Evolutionary conservation across 2,888 invertebrate genomes (phyloP).

Genomic region (Platycnemis pennipes): DNA sequence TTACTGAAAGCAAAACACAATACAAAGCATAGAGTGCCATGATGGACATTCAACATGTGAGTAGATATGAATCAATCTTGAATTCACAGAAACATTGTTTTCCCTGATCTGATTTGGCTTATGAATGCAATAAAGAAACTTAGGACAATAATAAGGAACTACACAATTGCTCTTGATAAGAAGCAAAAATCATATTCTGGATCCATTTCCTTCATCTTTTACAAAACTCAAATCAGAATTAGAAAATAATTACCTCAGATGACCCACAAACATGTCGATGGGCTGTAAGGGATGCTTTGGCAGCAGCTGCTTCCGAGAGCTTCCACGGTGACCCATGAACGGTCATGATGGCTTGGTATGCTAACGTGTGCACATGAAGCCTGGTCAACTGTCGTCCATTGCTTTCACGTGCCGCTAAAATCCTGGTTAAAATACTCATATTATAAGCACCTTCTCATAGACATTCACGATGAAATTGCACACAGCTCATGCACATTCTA

Average conservation of each 20-base stretch:
- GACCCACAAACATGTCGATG: conserved; percentile 91
- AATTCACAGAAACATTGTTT: no score
- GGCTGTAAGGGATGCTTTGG: conserved; percentile 91
- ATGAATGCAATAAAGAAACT: no score
- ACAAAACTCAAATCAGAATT: no score
- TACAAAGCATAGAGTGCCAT: no score
- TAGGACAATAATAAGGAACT: no score
- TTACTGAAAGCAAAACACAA: no score
- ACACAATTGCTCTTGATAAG: no score
- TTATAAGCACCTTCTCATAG: background rate
- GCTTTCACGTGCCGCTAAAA: background rate
- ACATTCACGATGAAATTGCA: background rate
- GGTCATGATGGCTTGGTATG: conserved; percentile 91
- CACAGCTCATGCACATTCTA: background rate
- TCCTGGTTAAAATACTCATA: background rate
- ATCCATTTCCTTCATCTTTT: no score
- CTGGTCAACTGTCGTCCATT: conserved; percentile 81
- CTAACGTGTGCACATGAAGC: conserved; percentile 92
- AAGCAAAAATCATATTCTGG: no score
- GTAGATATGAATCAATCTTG: no score
- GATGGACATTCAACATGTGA: no score
- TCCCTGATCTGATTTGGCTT: no score
- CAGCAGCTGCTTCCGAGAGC: conserved; percentile 88
- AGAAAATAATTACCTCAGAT: conserved; percentile 80
- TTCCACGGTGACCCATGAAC: conserved; percentile 87